Conservation (phyloP, 2,888 invertebrate genomes). For the Gymnosoma rotundatum region DNA sequence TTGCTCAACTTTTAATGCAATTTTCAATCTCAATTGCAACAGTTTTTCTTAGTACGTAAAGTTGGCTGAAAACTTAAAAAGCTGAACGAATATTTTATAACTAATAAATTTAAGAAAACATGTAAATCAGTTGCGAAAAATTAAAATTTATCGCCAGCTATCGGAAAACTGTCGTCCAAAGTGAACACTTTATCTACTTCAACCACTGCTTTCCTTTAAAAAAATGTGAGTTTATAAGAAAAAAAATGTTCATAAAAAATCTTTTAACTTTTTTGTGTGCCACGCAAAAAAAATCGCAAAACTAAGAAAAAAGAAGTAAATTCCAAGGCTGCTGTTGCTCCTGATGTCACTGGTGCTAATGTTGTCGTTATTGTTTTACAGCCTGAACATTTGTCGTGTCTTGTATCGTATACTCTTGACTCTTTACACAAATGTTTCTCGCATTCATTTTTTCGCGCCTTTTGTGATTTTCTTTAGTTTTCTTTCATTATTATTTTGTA, state of each 20-base stretch:
- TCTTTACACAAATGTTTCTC: neutral
- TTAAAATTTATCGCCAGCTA: slow-evolving; percentile 38
- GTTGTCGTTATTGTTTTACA: slow-evolving; percentile 59
- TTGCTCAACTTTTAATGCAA: no score
- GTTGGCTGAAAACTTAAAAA: neutral
- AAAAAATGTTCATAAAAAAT: neutral
- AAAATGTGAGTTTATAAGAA: slow-evolving; percentile 12
- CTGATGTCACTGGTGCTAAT: slow-evolving; percentile 24
- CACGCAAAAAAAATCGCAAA: slow-evolving; percentile 1
- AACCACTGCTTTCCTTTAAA: neutral
- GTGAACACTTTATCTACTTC: neutral
- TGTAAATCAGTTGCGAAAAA: slow-evolving; percentile 23
- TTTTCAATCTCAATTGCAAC: neutral
- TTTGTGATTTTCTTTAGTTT: slow-evolving; percentile 37
- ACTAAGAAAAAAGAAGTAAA: slow-evolving; percentile 24
- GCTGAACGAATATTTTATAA: slow-evolving; percentile 4
- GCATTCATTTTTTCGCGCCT: slow-evolving; percentile 5
- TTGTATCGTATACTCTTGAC: slow-evolving; percentile 31
- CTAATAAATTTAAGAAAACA: slow-evolving; percentile 23
- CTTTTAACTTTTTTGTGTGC: neutral
- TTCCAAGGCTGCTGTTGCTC: slow-evolving; percentile 29
- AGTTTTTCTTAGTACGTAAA: neutral
- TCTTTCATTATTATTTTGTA: slow-evolving; percentile 36
- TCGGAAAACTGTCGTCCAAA: slow-evolving; percentile 27
- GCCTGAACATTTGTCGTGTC: slow-evolving; percentile 47